phyloP scores from a whole-genome alignment of 2,888 invertebrate species.

The Lasioglossum pauxillum region DNA sequence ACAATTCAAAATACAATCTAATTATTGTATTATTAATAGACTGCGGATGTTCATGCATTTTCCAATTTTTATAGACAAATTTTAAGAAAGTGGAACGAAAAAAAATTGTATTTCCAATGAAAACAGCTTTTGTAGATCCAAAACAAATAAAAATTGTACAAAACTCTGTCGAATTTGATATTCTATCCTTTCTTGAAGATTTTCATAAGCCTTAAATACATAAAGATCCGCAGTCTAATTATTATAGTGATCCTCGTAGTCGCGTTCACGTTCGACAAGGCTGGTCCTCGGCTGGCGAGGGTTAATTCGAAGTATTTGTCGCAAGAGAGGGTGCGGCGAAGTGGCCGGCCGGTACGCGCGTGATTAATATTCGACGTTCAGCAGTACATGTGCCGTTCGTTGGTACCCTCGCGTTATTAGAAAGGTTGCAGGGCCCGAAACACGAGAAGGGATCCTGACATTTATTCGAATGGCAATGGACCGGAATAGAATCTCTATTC shows the following conservation, averaged over 20 bases:
- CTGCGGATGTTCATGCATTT: too few relatives aligned
- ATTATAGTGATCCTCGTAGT: background rate
- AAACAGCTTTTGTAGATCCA: too few relatives aligned
- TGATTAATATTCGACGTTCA: slow-evolving; percentile 73
- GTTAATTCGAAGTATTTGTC: slow-evolving; percentile 52
- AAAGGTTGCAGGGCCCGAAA: slow-evolving; percentile 64
- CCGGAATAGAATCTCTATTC: slow-evolving; percentile 12
- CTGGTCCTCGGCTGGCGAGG: slow-evolving; percentile 17
- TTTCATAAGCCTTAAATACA: too few relatives aligned
- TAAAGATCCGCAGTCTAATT: too few relatives aligned
- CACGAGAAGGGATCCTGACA: slow-evolving; percentile 53
- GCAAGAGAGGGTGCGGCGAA: slow-evolving; percentile 56
- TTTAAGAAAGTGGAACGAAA: too few relatives aligned
- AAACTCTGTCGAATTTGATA: too few relatives aligned
- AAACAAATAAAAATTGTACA: too few relatives aligned
- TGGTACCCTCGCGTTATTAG: slow-evolving; percentile 64
- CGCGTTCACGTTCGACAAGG: background rate
- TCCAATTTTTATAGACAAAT: too few relatives aligned
- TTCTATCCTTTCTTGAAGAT: too few relatives aligned
- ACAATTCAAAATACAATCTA: too few relatives aligned
- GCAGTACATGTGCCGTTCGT: slow-evolving; percentile 68
- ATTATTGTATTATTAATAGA: background rate
- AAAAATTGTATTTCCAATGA: too few relatives aligned
- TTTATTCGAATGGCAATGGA: slow-evolving; percentile 53
- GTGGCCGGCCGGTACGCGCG: slow-evolving; percentile 63